phyloP scores from a whole-genome alignment of 1,140 invertebrate genomes.

The Mycetomoellerius zeteki region DNA sequence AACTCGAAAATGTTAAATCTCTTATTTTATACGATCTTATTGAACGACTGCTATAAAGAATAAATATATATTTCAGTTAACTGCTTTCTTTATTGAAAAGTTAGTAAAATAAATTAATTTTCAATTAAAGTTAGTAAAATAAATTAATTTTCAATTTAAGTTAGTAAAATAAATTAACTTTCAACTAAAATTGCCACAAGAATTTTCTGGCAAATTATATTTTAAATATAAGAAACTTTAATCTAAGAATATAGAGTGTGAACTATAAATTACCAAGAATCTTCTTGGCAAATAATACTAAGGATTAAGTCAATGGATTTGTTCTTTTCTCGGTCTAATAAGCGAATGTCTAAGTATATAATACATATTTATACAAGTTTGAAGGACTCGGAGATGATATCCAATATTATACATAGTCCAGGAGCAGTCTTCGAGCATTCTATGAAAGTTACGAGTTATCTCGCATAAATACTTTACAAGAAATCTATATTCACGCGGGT shows the following conservation, averaged over 20 bases:
- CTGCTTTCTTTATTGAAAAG: neutral
- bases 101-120: neutral
- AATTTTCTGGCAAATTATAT: neutral
- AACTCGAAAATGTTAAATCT: neutral
- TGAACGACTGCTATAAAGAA: neutral
- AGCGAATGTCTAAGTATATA: neutral
- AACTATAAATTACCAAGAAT: neutral
- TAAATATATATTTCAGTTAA: neutral
- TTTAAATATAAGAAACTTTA: neutral
- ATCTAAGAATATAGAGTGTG: neutral
- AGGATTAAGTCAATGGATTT: neutral
- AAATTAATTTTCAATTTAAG: neutral
- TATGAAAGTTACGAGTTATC: slow-evolving; percentile 3
- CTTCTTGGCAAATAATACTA: neutral
- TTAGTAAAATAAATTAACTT: neutral
- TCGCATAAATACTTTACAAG: slow-evolving; percentile 20
- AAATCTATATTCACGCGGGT: slow-evolving; percentile 16
- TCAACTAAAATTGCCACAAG: neutral
- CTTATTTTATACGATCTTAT: neutral
- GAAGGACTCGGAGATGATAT: neutral
- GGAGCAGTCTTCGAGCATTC: neutral
- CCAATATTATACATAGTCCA: neutral
- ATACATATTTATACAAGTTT: slow-evolving; percentile 5
- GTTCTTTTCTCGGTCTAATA: neutral
- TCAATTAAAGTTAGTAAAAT: neutral